Evolutionary conservation across 2,113 vertebrate species (phyloP).

Genomic region (Notiomystis cincta): DNA sequence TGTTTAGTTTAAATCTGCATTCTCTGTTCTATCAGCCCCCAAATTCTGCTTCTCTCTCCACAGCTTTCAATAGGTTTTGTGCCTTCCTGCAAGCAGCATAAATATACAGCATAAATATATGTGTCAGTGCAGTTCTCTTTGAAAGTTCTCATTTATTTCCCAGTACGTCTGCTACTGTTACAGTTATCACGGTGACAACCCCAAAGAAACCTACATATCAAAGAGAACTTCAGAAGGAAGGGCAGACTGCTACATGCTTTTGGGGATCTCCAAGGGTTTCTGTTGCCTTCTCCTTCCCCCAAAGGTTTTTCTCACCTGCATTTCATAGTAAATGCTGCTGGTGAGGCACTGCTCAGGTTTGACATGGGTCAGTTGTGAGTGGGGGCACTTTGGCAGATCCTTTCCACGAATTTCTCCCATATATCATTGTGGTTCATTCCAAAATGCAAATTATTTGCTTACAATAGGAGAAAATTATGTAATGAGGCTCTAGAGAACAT

Average conservation of each 20-base stretch:
- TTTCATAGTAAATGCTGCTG: not conserved
- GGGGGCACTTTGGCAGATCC: accelerated
- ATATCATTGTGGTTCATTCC: not conserved
- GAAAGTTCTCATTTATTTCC: not conserved
- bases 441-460: constrained; percentile 16
- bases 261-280: not conserved
- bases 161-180: not conserved
- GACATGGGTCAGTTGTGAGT: not conserved
- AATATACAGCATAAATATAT: not conserved
- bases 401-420: not conserved
- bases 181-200: not conserved
- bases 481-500: not conserved
- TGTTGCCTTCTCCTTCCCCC: not conserved
- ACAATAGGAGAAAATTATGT: not conserved
- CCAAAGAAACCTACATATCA: not conserved
- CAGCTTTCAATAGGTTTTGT: not conserved
- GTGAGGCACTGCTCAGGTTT: not conserved
- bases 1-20: not conserved
- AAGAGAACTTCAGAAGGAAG: not conserved
- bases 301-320: not conserved
- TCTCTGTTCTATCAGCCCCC: not conserved
- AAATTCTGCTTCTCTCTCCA: not conserved
- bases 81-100: not conserved
- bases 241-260: not conserved
- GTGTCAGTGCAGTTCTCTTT: not conserved